Evolutionary conservation across 2,797 vertebrate genomes (phyloP).

Genomic region (Hypotaenidia okinawae): DNA sequence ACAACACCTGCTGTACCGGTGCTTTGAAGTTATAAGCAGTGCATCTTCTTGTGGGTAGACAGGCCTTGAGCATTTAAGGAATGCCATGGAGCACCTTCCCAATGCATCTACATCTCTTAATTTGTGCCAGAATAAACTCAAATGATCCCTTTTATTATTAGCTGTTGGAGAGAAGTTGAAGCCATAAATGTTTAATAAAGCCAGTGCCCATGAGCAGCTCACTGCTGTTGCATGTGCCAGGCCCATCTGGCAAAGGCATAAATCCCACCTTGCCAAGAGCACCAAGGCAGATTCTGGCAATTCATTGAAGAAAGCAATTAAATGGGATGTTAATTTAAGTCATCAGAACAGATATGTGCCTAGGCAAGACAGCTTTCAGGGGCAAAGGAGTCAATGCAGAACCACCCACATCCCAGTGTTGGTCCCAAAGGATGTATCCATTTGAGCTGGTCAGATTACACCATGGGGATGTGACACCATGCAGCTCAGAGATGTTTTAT

Average conservation of each 20-base stretch:
- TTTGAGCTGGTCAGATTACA: not conserved
- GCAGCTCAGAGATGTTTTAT: not conserved
- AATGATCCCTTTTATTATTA: slow-evolving; percentile 40
- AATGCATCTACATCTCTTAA: not conserved
- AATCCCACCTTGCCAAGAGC: not conserved
- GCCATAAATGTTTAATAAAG: slow-evolving; percentile 34
- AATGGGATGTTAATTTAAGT: not conserved
- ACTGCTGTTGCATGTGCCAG: not conserved
- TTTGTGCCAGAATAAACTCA: slow-evolving; percentile 19
- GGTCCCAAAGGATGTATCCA: not conserved
- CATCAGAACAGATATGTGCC: not conserved
- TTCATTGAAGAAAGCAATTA: not conserved
- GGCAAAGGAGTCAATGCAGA: not conserved
- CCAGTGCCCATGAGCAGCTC: not conserved
- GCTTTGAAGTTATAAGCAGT: not conserved
- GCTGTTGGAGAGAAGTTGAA: not conserved
- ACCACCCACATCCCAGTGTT: not conserved
- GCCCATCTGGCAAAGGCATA: not conserved
- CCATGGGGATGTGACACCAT: not conserved
- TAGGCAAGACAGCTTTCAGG: not conserved
- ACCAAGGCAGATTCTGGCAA: not conserved
- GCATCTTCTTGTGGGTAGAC: not conserved
- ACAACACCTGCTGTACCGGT: not conserved
- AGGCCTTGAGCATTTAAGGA: not conserved
- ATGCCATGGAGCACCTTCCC: not conserved